Evolutionary conservation across 2,888 invertebrate species (phyloP), one percentile per base, ranked within the genome.

Genomic region (Miltochrista miniata): DNA sequence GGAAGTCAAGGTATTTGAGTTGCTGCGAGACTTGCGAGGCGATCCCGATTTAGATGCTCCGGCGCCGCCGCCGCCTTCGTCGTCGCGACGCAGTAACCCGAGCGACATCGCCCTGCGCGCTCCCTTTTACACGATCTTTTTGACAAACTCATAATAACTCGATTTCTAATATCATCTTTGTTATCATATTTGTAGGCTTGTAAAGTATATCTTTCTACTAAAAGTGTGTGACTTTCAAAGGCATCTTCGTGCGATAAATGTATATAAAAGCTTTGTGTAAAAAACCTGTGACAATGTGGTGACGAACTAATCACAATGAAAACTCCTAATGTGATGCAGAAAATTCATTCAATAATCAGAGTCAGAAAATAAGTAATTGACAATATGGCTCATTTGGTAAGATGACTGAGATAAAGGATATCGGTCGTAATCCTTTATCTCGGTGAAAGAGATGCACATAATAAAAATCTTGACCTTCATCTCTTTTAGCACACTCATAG

Each of bases 1-100:
- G 91, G 91, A 91, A 91, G 90, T 90, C 90, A 90, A 90, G 90
- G 91, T 91, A 91, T 91, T 90, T 90, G 89, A 90, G 89, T 85
- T 87, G 90, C 83, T 78, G 85, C 83, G 90, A 87, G 90, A 89
- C 82, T 88, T 82, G 87, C 82, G 85, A 89, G 87, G 84, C 87
- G 87, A 85, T 91, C 91, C 91, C 90, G 90, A 91, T 89, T 90
- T 91, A 91, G 91, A 87, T 89, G 87, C 83, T 83, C 89, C 85
- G 88, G 90, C 86, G 86, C 80, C 90, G 90, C 80, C 85, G 81
- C 83, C 85, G 78, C 78, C 85, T 79, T 79, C 80, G 81, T 79
- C 83, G 87, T 81, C 83, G 82, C 85, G 85, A 83, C 88, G 89
- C 90, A 90, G 89, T 90, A 81, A 82, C 86, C 86, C 85, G 90